Conservation (phyloP, 2,888 invertebrate species). For the Lymantria dispar region DNA sequence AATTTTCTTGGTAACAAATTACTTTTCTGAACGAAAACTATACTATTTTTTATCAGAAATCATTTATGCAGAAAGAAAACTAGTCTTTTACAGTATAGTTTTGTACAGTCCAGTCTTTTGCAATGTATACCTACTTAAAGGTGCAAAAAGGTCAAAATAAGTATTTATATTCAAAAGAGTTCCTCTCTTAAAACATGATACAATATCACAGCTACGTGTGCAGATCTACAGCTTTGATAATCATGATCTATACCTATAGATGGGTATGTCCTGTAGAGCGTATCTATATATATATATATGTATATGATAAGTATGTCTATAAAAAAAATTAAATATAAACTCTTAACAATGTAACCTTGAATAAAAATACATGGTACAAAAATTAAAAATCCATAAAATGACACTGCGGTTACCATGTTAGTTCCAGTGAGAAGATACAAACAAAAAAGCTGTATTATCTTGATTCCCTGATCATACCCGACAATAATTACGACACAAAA, state of each 20-base stretch:
- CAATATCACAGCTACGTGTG: not conserved
- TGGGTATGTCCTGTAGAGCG: no score
- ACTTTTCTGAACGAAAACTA: no score
- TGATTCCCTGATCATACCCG: constrained; percentile 54
- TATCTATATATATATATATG: no score
- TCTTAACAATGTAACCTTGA: constrained; percentile 12
- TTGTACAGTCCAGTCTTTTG: no score
- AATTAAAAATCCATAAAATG: constrained; percentile 28
- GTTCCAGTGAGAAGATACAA: constrained; percentile 60
- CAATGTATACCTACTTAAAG: not conserved
- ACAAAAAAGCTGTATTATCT: constrained; percentile 61
- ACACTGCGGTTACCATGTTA: constrained; percentile 31
- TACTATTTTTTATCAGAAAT: no score
- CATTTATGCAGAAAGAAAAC: no score
- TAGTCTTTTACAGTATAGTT: no score
- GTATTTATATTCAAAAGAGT: not conserved
- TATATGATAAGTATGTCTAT: not conserved
- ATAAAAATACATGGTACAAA: constrained; percentile 5
- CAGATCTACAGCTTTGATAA: not conserved
- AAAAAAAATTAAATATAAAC: not conserved
- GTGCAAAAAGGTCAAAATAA: not conserved
- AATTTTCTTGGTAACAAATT: no score
- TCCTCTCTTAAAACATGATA: not conserved
- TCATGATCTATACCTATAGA: not conserved
- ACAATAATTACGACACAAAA: constrained; percentile 61